Evolutionary conservation across 2,113 vertebrate species (phyloP).

Genomic region (Gymnogyps californianus): DNA sequence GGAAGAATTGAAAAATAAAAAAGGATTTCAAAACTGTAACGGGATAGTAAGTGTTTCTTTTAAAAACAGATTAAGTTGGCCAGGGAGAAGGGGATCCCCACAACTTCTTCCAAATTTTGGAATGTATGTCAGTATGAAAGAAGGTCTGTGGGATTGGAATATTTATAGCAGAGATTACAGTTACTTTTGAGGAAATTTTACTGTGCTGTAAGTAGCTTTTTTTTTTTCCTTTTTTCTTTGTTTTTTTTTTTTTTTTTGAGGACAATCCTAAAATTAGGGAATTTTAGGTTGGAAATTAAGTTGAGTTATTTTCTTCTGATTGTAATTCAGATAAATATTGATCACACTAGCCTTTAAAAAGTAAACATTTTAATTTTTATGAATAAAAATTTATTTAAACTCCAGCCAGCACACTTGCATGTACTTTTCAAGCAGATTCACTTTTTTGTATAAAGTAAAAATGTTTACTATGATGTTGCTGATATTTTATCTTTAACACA

Average conservation of each 20-base stretch:
- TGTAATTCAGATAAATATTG: not conserved
- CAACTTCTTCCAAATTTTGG: not conserved
- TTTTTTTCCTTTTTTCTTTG: not conserved
- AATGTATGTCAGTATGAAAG: not conserved
- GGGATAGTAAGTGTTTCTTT: constrained; percentile 44
- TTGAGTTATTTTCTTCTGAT: not conserved
- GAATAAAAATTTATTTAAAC: constrained; percentile 6
- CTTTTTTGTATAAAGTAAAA: constrained; percentile 23
- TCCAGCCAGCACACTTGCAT: constrained; percentile 6
- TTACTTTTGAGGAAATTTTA: not conserved
- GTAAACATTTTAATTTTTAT: constrained; percentile 1
- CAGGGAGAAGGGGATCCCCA: constrained; percentile 16
- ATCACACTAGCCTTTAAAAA: constrained; percentile 6
- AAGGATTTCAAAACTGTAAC: not conserved
- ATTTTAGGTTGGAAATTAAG: not conserved
- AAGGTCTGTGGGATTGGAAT: not conserved
- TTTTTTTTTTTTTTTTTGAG: not conserved
- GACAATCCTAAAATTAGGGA: not conserved
- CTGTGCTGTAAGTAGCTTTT: constrained; percentile 19
- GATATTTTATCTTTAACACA: not conserved
- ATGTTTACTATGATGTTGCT: not conserved
- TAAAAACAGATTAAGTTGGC: not conserved
- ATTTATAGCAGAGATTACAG: constrained; percentile 16
- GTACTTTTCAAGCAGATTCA: constrained; percentile 31
- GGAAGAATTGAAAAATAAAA: constrained; percentile 50